Evolutionary conservation across 1,140 invertebrate species (phyloP).

Genomic region (Philaenus spumarius): DNA sequence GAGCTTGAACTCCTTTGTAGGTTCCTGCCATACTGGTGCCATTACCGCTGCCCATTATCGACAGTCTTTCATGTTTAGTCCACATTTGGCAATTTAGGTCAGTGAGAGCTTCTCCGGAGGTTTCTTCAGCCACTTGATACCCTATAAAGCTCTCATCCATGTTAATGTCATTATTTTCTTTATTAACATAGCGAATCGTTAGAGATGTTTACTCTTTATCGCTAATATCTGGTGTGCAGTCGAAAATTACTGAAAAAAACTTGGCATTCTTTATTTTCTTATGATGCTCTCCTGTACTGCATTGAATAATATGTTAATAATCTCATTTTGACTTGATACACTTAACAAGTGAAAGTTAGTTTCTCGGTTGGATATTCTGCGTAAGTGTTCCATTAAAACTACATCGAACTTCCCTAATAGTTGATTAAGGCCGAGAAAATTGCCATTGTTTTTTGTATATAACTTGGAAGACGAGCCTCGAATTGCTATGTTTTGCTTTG

Average conservation of each 20-base stretch:
- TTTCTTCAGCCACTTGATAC: slow-evolving; percentile 9
- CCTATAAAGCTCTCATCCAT: slow-evolving; percentile 7
- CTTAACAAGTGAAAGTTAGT: slow-evolving; percentile 18
- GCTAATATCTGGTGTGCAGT: slow-evolving; percentile 14
- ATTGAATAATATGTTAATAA: slow-evolving; percentile 25
- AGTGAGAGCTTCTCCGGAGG: slow-evolving; percentile 4
- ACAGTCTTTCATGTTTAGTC: slow-evolving; percentile 12
- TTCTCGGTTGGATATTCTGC: slow-evolving; percentile 19
- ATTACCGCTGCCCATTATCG: too few relatives aligned
- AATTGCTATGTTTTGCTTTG: slow-evolving; percentile 25
- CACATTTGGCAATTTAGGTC: slow-evolving; percentile 7
- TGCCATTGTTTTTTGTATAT: slow-evolving; percentile 24
- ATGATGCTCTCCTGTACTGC: slow-evolving; percentile 28
- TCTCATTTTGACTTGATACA: slow-evolving; percentile 30
- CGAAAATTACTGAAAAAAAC: slow-evolving; percentile 24
- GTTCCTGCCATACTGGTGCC: too few relatives aligned
- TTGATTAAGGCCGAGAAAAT: slow-evolving; percentile 26
- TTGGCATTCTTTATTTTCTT: slow-evolving; percentile 21
- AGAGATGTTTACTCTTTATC: slow-evolving; percentile 15
- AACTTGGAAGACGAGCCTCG: slow-evolving; percentile 22
- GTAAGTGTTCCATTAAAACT: slow-evolving; percentile 25
- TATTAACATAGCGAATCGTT: slow-evolving; percentile 12
- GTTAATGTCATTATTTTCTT: slow-evolving; percentile 4
- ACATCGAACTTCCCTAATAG: slow-evolving; percentile 27
- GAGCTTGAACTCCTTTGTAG: too few relatives aligned